Base-by-base conservation (phyloP, 2,113 vertebrate species). In the Gobio gobio region DNA sequence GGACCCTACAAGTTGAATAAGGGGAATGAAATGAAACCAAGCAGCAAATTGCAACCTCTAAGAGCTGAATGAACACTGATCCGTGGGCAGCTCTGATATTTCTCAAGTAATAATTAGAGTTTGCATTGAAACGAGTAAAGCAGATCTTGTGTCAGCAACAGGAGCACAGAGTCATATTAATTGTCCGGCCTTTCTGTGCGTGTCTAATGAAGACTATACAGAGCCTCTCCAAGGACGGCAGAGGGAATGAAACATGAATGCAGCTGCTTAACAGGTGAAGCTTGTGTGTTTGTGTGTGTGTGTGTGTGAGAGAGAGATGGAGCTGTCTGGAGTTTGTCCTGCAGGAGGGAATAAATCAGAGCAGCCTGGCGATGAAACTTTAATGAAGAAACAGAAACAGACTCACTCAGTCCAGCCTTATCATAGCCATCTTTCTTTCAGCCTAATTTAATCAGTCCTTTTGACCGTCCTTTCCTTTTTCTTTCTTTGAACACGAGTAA, bases 331-430 rank as follows among this genome's bases (percentile, higher is more conserved):
- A 56, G 45, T 85, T 85, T 79, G 83, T 86, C 84, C 84, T 82
- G 78, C 68, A 86, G 84, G 47, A 86, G 79, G 49, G 74, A 77
- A 76, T 86, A 73, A 85, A 86, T 88, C 74, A 86, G 79, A 81
- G 70, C 68, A 47, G 72, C 29, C 72, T 51, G 33, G 29, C 29
- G n/a, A 86, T 86, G 72, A 78, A 86, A 88, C 49, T 84, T 88
- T 85, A 85, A 88, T 84, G 72, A 81, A 82, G 82, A 80, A 82
- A 72, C 83, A 74, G 77, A 83, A 78, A 77, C 83, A 47, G 73
- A 86, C 56, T 82, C 51, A 64, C 51, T 84, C 77, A 68, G 82
- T 82, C 87, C 56, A 45, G 58, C n/a, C 74, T 70, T 66, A 79
- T 83, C 66, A 85, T 51, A 24, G 54, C 85, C 45, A 43, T 72